Evolutionary conservation across 2,888 invertebrate species (phyloP).

Genomic region (Scaptomyza cyrtandrae): DNA sequence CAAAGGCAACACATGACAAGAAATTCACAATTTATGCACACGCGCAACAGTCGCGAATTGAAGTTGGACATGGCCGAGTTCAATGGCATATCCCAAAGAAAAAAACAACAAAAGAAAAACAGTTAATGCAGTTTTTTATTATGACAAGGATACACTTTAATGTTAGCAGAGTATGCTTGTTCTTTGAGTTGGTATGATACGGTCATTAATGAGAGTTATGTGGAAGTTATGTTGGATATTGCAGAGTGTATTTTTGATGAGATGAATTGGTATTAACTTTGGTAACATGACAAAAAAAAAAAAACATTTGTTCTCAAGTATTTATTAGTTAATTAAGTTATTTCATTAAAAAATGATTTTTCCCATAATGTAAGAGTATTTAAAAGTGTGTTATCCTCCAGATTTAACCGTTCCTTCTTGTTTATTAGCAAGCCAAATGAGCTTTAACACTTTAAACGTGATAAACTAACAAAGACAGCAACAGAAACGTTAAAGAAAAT

Average conservation of each 20-base stretch:
- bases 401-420: not conserved
- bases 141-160: not conserved
- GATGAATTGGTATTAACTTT: too few relatives aligned
- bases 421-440: constrained; percentile 48
- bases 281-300: too few relatives aligned
- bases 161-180: not conserved
- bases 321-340: too few relatives aligned
- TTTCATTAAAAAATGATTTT: not conserved
- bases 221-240: not conserved
- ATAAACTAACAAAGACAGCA: constrained; percentile 37
- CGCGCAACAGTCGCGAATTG: constrained; percentile 49
- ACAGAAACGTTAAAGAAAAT: not conserved
- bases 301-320: too few relatives aligned
- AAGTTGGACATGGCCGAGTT: constrained; percentile 48
- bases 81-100: constrained; percentile 54
- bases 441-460: constrained; percentile 53
- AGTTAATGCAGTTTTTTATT: constrained; percentile 43
- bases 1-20: constrained; percentile 9
- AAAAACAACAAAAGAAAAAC: not conserved
- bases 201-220: not conserved
- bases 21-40: constrained; percentile 56
- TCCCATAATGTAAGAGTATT: not conserved
- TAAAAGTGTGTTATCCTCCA: not conserved
- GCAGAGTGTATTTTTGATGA: not conserved
- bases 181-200: not conserved